These are phyloP conservation scores for Psilopogon haemacephalus DNA, from an alignment of 2,113 vertebrate genomes.

Conservation along the genomic window DNA sequence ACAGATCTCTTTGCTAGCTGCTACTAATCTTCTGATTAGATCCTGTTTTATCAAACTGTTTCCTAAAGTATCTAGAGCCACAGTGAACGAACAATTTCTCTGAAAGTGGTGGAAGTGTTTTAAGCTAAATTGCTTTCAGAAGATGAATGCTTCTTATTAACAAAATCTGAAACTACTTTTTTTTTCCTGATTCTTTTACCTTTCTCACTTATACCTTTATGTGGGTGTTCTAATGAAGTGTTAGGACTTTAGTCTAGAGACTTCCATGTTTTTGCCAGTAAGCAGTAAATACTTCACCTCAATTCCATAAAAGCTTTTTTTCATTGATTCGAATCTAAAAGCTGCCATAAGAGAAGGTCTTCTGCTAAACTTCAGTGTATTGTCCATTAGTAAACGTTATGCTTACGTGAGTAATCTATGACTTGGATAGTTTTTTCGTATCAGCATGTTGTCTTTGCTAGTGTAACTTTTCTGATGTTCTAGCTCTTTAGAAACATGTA, in stretches of 20 bases:
- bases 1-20: not conserved
- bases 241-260: too few species aligned
- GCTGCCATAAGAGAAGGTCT: not conserved
- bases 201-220: not conserved
- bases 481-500: not conserved
- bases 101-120: not conserved
- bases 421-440: not conserved
- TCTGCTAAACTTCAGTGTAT: not conserved
- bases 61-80: not conserved
- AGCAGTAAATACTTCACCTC: not conserved
- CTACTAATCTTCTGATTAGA: not conserved
- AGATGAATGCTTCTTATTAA: constrained; percentile 13
- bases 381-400: not conserved
- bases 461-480: not conserved
- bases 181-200: not conserved
- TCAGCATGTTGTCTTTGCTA: not conserved
- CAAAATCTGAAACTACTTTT: not conserved
- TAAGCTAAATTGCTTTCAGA: constrained; percentile 31
- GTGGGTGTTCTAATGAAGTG: too few species aligned
- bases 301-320: not conserved
- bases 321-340: not conserved
- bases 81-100: not conserved
- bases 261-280: too few species aligned
- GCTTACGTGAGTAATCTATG: not conserved
- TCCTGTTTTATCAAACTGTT: not conserved